phyloP scores from a whole-genome alignment of 2,113 vertebrate genomes.

The Galemys pyrenaicus region DNA sequence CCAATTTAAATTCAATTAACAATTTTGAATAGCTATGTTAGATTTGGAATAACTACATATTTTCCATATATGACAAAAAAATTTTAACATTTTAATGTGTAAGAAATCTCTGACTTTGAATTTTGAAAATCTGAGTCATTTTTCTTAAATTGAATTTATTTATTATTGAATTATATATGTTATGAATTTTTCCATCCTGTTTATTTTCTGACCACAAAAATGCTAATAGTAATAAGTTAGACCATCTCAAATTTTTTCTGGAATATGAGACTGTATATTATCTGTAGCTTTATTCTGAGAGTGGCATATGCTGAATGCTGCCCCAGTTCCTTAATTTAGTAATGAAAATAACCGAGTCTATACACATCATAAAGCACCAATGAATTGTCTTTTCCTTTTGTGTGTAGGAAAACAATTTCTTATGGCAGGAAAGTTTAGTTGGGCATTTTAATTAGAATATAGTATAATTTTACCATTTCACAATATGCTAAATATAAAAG shows the following conservation, averaged over 20 bases:
- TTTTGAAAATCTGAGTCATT: slow-evolving; percentile 24
- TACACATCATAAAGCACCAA: not conserved
- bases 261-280: not conserved
- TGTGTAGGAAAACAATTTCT: not conserved
- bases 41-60: slow-evolving; percentile 45
- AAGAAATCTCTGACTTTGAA: slow-evolving; percentile 39
- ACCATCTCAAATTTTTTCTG: not conserved
- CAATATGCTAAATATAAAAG: slow-evolving; percentile 29
- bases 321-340: not conserved
- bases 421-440: not conserved
- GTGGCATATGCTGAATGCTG: not conserved
- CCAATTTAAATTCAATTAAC: slow-evolving; percentile 22
- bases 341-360: not conserved
- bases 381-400: not conserved
- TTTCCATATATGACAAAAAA: slow-evolving; percentile 39
- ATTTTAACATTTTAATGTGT: slow-evolving; percentile 46
- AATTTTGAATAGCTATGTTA: not conserved
- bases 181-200: not conserved
- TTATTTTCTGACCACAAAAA: slow-evolving; percentile 33
- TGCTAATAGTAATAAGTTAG: not conserved
- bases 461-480: not conserved
- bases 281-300: not conserved
- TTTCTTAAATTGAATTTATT: slow-evolving; percentile 60
- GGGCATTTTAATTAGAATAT: not conserved
- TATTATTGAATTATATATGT: slow-evolving; percentile 23